Percentiles rank a stretch among this genome's conserved stretches.
Conservation (phyloP, 2,113 vertebrate genomes). For the Uropsilus gracilis region DNA sequence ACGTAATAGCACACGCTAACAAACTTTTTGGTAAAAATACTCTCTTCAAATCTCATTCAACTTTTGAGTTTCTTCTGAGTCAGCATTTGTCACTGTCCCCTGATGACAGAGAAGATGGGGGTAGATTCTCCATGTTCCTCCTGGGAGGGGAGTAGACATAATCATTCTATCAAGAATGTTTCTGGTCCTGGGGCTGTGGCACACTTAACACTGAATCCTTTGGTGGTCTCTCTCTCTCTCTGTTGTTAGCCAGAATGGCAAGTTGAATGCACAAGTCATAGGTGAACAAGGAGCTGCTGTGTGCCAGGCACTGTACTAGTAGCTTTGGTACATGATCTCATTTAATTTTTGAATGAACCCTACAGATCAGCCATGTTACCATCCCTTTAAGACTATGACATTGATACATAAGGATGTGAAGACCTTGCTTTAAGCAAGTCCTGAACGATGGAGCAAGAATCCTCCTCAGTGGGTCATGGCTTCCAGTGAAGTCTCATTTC, state of each 20-base stretch:
- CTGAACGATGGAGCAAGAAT: background rate
- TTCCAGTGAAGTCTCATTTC: background rate
- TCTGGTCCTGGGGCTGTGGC: background rate
- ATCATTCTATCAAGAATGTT: background rate
- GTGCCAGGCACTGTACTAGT: background rate
- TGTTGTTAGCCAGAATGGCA: background rate
- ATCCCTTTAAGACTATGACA: background rate
- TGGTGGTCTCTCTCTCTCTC: background rate
- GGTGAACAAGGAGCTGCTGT: background rate
- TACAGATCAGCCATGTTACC: background rate
- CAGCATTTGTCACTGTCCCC: background rate
- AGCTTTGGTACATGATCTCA: background rate
- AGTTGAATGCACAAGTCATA: background rate
- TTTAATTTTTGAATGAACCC: background rate
- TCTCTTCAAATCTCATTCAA: background rate
- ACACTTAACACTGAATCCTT: background rate
- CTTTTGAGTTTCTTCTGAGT: background rate
- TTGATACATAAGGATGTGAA: background rate
- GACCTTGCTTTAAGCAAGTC: background rate
- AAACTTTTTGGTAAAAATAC: conserved; percentile 21
- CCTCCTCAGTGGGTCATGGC: no score
- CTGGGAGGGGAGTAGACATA: background rate
- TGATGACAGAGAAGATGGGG: background rate
- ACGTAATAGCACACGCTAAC: background rate
- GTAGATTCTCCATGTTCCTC: background rate